Conservation (phyloP, 2,797 vertebrate species). For the Ciconia nigra region DNA sequence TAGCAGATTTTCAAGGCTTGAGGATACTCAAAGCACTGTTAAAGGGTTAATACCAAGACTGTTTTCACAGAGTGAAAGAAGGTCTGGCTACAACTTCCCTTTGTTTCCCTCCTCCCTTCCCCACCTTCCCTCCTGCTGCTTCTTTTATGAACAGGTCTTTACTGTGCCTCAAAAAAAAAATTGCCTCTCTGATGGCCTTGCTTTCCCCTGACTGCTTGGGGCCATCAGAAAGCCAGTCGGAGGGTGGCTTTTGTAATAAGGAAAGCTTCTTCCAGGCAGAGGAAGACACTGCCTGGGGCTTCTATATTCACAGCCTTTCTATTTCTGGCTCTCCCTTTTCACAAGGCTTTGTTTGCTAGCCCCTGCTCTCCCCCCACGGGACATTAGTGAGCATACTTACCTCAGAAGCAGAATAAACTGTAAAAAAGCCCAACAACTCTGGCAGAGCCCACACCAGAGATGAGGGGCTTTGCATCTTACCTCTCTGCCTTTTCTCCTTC, state of each 20-base stretch:
- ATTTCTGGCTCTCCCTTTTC: constrained; percentile 45
- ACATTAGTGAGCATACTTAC: neutral
- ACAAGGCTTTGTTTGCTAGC: constrained; percentile 32
- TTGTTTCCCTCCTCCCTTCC: neutral
- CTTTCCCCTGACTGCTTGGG: neutral
- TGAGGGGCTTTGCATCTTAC: neutral
- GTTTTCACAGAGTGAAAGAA: neutral
- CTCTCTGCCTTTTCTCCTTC: neutral
- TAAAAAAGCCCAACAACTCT: neutral
- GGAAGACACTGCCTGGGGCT: constrained; percentile 21
- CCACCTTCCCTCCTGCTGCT: constrained; percentile 5
- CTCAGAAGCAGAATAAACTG: neutral
- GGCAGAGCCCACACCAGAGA: neutral
- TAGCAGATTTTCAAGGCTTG: neutral
- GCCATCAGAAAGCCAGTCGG: neutral
- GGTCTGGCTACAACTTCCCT: neutral
- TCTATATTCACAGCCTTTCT: constrained; percentile 46
- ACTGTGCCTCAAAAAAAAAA: neutral
- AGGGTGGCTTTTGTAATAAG: constrained; percentile 17
- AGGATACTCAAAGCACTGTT: neutral
- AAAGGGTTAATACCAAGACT: neutral
- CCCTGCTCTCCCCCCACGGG: neutral
- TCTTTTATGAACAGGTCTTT: constrained; percentile 1
- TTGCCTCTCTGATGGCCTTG: neutral
- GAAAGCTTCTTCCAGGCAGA: constrained; percentile 41